Base-by-base conservation (phyloP, 1,140 invertebrate species). In the Brachionus rubens region DNA sequence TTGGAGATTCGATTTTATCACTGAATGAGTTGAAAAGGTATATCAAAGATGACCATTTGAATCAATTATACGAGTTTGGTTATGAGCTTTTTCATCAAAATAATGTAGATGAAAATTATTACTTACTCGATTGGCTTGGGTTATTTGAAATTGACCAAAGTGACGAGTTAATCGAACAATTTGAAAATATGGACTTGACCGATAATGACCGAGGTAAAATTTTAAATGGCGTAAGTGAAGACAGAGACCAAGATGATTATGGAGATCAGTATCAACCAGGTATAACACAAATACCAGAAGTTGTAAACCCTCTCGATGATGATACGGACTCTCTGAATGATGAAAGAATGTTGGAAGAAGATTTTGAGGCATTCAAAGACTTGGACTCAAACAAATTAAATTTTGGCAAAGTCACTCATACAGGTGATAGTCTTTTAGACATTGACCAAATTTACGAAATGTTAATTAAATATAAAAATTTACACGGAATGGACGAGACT, bases 271-370 rank as follows among this genome's bases (percentile, higher is more conserved):
- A 16, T 21, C 14, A 40, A 36, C 1, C 30, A 21, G 7, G 36
- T 36, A 14, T 33, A 16, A 33, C 5, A 19, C 33, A 36, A 16
- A 16, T 2, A 36, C 33, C 33, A 36, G 12, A 12, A 28, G 36
- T 3, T 16, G 54, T 33, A 33, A 12, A 28, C 3, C 9, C 19
- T 21, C 3, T 16, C 10, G 14, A 16, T 21, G n/a, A 70, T 19
- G 28, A 70, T 24, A 9, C 16, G 10, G 46, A 50, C 26, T 24
- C 46, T 2, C 26, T 70, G 10, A 36, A 75, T 10, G 10, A 75
- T 0, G 75, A 75, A 12, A 33, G 33, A 65, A 65, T 65, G 36
- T 41, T 65, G 16, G 59, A 65, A 43, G 59, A 65, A 12, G 26
- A 48, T 50, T 72, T 50, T 72, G 10, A 16, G 16, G 30, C 16